Percentiles rank a stretch among this genome's conserved stretches.
Conservation (phyloP, 2,888 invertebrate species). For the Unio delphinus region DNA sequence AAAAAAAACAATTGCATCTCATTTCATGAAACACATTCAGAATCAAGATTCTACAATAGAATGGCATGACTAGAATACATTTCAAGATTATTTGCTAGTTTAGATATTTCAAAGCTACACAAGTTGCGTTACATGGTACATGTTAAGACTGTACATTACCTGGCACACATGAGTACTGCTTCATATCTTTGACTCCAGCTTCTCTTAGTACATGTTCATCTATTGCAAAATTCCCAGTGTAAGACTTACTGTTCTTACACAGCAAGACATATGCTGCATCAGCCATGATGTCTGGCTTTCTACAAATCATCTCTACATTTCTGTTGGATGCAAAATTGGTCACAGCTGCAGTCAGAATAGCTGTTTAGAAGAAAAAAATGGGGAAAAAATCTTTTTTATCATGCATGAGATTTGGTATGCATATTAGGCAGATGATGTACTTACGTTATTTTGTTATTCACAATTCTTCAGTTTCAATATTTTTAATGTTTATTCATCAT, state of each 20-base stretch:
- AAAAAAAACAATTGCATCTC: too few relatives aligned
- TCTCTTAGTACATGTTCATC: slow-evolving; percentile 88
- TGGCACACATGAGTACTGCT: slow-evolving; percentile 75
- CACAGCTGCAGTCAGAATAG: slow-evolving; percentile 91
- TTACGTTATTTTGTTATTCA: too few relatives aligned
- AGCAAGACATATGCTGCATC: slow-evolving; percentile 91
- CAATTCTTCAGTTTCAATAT: too few relatives aligned
- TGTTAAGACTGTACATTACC: slow-evolving; percentile 71
- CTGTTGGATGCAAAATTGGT: slow-evolving; percentile 75
- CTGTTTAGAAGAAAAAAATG: slow-evolving; percentile 71
- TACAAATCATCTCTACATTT: slow-evolving; percentile 76
- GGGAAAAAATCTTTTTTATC: neutral
- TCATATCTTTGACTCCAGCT: slow-evolving; percentile 88
- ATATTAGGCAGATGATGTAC: too few relatives aligned
- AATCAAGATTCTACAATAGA: too few relatives aligned
- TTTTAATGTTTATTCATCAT: too few relatives aligned
- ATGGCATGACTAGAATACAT: too few relatives aligned
- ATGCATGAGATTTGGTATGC: too few relatives aligned
- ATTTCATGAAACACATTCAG: too few relatives aligned
- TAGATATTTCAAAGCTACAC: too few relatives aligned
- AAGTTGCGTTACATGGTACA: neutral
- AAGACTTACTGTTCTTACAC: slow-evolving; percentile 82
- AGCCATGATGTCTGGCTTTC: slow-evolving; percentile 87
- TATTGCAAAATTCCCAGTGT: slow-evolving; percentile 90
- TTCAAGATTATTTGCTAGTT: too few relatives aligned